Evolutionary conservation across 2,113 vertebrate genomes (phyloP).

Genomic region (Orientallactaga bullata): DNA sequence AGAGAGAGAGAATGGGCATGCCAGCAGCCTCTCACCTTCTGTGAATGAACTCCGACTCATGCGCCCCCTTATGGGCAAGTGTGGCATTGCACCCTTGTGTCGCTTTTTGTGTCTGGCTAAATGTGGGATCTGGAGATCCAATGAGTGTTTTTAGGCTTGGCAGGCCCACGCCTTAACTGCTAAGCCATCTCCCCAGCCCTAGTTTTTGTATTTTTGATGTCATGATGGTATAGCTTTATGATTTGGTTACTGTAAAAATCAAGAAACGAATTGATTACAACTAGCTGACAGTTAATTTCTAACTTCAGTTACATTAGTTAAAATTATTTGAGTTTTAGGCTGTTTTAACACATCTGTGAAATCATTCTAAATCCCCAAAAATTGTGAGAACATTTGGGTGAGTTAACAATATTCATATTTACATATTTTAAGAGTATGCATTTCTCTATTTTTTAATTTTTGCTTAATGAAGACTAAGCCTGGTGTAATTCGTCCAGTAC

Average conservation of each 20-base stretch:
- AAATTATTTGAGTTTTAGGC: slow-evolving; percentile 4
- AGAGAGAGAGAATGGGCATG: too few species aligned
- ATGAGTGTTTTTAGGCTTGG: too few species aligned
- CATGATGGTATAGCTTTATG: neutral
- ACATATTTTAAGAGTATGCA: slow-evolving; percentile 56
- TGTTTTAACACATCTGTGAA: slow-evolving; percentile 63
- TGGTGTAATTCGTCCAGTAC: slow-evolving; percentile 92
- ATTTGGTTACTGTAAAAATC: neutral
- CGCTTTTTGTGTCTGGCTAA: too few species aligned
- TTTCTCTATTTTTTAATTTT: slow-evolving; percentile 62
- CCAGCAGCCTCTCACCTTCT: too few species aligned
- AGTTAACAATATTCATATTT: neutral
- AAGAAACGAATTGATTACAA: neutral
- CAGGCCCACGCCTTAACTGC: too few species aligned
- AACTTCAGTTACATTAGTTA: neutral
- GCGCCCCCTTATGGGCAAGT: too few species aligned
- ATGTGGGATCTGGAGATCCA: too few species aligned
- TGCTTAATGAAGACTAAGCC: slow-evolving; percentile 91
- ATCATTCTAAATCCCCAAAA: neutral
- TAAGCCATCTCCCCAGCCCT: too few species aligned
- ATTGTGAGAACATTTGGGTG: slow-evolving; percentile 1
- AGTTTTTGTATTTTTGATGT: slow-evolving; percentile 41
- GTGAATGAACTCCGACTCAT: too few species aligned
- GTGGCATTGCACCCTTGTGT: too few species aligned
- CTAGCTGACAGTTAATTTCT: neutral